Base-by-base conservation (phyloP, 2,888 invertebrate species). In the Stenolophus ochropezus region DNA sequence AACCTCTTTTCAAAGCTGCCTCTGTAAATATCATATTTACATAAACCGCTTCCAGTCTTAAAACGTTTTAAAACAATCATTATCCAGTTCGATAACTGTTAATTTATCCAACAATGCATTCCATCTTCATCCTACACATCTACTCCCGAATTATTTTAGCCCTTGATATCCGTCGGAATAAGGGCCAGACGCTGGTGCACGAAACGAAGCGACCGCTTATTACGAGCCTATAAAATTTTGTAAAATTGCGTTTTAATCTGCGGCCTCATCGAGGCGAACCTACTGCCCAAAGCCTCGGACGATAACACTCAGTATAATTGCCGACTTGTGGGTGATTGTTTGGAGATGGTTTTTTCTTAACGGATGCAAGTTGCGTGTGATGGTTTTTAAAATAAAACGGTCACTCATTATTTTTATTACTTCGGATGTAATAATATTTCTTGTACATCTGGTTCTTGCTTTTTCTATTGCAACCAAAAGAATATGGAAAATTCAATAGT, bases 41-140 rank as follows among this genome's bases (percentile, higher is more conserved):
- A 49, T n/a, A 33, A 23, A 73, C 73, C 73, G 73, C 73, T 73
- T 49, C 73, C 49, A 73, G 73, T 73, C 73, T 49, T 73, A 42
- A 73, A 73, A 47, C 73, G 18, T 73, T 73, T 73, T 20, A 73
- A 73, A 42, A 73, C 47, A 47, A 73, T 73, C 23, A 73, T 73
- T 49, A 23, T 23, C 11, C 47, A 21, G 20, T 20, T 49, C 20
- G 73, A 73, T 73, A 73, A 73, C 73, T 47, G 73, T 73, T 73
- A 73, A 73, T 73, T 73, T 73, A 20, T 73, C 47, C 49, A 20
- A 73, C 73, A 61, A 61, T 23, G 73, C 73, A 73, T 49, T 47
- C 73, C 73, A 65, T 27, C 65, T 16, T 61, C 23, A 61, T 25
- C 61, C 61, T n/a, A 61, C 49, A 73, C 1, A 42, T n/a, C n/a